These are phyloP conservation scores for Tipula confusa DNA, from an alignment of 2,888 invertebrate species.

Conservation along the genomic window DNA sequence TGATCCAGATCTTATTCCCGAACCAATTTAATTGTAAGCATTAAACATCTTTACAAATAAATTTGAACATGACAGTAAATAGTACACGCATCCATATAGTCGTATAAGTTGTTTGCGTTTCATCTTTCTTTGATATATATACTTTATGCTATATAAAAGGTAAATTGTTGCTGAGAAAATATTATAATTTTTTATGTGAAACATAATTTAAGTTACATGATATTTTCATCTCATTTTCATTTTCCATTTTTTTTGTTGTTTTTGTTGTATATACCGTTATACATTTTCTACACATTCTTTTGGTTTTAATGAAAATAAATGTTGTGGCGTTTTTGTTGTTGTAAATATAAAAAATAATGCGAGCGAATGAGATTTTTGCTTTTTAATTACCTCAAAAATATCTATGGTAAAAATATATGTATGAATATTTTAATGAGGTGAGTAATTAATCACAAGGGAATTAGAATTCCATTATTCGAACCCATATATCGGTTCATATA, in stretches of 20 bases:
- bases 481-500: no score
- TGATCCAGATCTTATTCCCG: no score
- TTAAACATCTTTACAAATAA: no score
- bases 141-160: not conserved
- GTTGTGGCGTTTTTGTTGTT: not conserved
- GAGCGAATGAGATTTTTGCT: not conserved
- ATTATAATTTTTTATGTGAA: slow-evolving; percentile 9
- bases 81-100: no score
- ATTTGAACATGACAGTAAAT: no score
- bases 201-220: slow-evolving; percentile 25
- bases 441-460: not conserved
- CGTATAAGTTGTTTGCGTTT: not conserved
- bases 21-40: no score
- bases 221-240: slow-evolving; percentile 16
- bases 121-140: not conserved
- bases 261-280: not conserved
- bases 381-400: not conserved
- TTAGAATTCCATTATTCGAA: not conserved
- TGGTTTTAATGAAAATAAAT: slow-evolving; percentile 3
- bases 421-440: not conserved
- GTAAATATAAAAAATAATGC: not conserved
- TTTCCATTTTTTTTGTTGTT: not conserved
- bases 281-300: not conserved
- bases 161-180: not conserved
- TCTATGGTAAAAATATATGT: not conserved